A percentile compares a stretch with the other conserved stretches of the same genome.
These are phyloP conservation scores for Drosophila mettleri DNA, from an alignment of 2,888 invertebrate species.

Conservation along the genomic window DNA sequence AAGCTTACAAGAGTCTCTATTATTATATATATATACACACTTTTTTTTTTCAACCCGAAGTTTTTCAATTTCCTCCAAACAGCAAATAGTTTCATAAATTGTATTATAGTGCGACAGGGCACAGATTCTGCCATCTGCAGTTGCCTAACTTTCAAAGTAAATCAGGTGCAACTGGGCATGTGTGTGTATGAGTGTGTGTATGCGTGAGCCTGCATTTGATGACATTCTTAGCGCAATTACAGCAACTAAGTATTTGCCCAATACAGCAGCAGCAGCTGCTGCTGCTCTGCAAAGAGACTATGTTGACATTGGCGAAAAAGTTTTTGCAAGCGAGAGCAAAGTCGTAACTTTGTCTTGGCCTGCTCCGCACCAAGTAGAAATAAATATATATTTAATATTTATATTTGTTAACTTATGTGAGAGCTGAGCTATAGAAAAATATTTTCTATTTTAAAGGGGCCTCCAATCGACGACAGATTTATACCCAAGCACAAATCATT, in stretches of 20 bases:
- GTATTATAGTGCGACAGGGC: constrained; percentile 25
- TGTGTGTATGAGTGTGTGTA: neutral
- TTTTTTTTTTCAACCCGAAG: constrained; percentile 23
- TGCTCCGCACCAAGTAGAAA: neutral
- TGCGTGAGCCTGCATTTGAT: constrained; percentile 21
- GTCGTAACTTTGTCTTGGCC: constrained; percentile 6
- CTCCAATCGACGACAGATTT: neutral
- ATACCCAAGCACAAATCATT: constrained; percentile 1
- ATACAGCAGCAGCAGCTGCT: constrained; percentile 5
- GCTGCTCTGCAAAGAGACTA: neutral
- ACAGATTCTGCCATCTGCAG: constrained; percentile 38
- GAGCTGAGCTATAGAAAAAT: neutral
- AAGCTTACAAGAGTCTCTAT: neutral
- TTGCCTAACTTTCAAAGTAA: constrained; percentile 43
- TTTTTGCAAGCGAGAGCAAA: constrained; percentile 2
- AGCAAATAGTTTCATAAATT: constrained; percentile 58
- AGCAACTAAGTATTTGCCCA: constrained; percentile 14
- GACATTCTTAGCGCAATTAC: constrained; percentile 40
- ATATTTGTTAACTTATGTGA: neutral
- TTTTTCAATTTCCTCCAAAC: constrained; percentile 61
- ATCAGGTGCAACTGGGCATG: constrained; percentile 33
- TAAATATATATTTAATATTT: neutral
- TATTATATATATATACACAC: too few species aligned
- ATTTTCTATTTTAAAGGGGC: neutral
- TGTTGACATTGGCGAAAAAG: constrained; percentile 10